Conservation (phyloP, 2,113 vertebrate genomes). For the Dicerorhinus sumatrensis region DNA sequence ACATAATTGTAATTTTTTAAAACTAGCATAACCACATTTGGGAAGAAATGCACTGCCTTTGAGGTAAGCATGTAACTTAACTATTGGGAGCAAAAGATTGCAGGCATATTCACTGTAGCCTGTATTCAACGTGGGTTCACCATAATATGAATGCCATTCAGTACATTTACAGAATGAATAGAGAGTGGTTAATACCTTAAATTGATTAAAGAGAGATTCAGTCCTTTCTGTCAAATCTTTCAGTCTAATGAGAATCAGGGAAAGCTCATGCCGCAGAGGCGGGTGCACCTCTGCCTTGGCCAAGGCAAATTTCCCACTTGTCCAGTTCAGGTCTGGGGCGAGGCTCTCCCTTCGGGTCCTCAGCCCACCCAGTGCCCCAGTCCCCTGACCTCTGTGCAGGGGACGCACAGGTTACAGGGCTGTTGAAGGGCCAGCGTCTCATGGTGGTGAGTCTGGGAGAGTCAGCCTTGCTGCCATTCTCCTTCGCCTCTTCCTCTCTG, state of each 20-base stretch:
- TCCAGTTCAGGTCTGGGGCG: background rate
- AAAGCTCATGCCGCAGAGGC: background rate
- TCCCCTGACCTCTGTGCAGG: background rate
- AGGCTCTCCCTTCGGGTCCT: background rate
- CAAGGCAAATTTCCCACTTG: background rate
- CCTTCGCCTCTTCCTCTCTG: background rate
- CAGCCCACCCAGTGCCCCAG: no score
- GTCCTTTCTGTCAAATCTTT: background rate
- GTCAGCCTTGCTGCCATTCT: background rate
- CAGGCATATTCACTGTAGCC: background rate
- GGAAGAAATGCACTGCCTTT: background rate
- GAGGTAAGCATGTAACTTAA: background rate
- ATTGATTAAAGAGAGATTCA: background rate
- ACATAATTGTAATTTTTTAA: background rate
- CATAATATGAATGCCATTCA: background rate
- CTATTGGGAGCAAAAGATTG: no score
- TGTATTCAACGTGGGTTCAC: background rate
- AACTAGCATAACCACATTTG: background rate
- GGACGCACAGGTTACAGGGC: background rate
- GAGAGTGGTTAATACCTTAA: background rate
- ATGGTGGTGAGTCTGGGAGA: accelerated
- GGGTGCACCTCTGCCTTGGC: accelerated
- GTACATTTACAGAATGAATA: background rate
- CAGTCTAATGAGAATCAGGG: background rate
- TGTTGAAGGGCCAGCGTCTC: background rate